Percentiles rank a stretch among this genome's conserved stretches.
Evolutionary conservation across 2,113 vertebrate species (phyloP).

Genomic region (Cnemophilus loriae): DNA sequence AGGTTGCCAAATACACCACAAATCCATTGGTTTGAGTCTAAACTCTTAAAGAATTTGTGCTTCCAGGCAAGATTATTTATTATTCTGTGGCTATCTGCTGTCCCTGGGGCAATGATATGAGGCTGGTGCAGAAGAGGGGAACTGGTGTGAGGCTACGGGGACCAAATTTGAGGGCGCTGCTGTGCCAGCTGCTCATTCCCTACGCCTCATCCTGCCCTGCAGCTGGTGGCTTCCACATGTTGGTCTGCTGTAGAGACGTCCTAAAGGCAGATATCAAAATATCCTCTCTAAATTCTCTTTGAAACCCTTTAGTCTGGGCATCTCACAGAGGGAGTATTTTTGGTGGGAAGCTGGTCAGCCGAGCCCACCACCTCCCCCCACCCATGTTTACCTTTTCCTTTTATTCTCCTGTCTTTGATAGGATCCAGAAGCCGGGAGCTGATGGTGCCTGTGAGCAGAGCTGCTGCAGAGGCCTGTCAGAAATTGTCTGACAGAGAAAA

Average conservation of each 20-base stretch:
- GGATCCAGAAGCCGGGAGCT: background rate
- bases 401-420: background rate
- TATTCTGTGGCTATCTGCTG: background rate
- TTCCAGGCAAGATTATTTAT: background rate
- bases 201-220: background rate
- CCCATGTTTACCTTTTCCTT: background rate
- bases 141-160: background rate
- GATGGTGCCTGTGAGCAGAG: background rate
- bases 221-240: background rate
- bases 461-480: background rate
- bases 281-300: background rate
- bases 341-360: background rate
- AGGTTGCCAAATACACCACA: background rate
- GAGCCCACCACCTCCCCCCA: background rate
- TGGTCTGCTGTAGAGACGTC: background rate
- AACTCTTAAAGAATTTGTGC: background rate
- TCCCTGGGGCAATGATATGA: background rate
- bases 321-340: background rate
- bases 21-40: background rate
- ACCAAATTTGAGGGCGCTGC: rapidly evolving
- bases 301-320: background rate
- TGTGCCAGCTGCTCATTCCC: background rate
- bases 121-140: background rate
- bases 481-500: background rate
- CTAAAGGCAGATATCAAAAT: background rate